Evolutionary conservation across 2,888 invertebrate species (phyloP).

Genomic region (Campaea margaritaria): DNA sequence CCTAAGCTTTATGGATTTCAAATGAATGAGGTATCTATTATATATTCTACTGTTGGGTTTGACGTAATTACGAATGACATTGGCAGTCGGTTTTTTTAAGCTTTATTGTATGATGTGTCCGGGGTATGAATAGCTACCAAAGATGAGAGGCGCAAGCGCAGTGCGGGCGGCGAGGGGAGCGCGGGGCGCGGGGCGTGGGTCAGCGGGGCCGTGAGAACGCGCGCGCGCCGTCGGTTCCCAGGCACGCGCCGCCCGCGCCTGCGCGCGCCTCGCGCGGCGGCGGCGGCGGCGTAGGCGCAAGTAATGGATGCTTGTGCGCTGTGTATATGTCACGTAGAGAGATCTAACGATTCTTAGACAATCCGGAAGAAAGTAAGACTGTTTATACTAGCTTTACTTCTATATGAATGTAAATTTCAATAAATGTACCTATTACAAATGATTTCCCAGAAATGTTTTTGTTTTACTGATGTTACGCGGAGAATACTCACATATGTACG

Average conservation of each 20-base stretch:
- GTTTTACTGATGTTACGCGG: too few species aligned
- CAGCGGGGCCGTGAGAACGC: conserved; percentile 81
- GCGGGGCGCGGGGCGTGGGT: conserved; percentile 59
- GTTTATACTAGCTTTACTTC: background rate
- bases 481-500: too few species aligned
- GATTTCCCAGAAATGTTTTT: too few species aligned
- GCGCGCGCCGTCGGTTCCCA: conserved; percentile 84
- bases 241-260: conserved; percentile 82
- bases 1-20: too few species aligned
- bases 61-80: too few species aligned
- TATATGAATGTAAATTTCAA: too few species aligned
- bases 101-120: too few species aligned
- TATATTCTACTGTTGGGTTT: too few species aligned
- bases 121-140: conserved; percentile 43
- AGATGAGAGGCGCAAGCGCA: conserved; percentile 35
- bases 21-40: too few species aligned
- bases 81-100: too few species aligned
- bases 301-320: conserved; percentile 13
- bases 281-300: conserved; percentile 21
- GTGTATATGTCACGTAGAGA: background rate
- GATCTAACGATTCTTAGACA: background rate
- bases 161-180: conserved; percentile 39
- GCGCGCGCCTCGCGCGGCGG: conserved; percentile 64
- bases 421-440: too few species aligned
- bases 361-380: background rate